Evolutionary conservation across 2,113 vertebrate genomes (phyloP), one percentile per base, ranked within the genome.

Genomic region (Hippocampus guttulatus): DNA sequence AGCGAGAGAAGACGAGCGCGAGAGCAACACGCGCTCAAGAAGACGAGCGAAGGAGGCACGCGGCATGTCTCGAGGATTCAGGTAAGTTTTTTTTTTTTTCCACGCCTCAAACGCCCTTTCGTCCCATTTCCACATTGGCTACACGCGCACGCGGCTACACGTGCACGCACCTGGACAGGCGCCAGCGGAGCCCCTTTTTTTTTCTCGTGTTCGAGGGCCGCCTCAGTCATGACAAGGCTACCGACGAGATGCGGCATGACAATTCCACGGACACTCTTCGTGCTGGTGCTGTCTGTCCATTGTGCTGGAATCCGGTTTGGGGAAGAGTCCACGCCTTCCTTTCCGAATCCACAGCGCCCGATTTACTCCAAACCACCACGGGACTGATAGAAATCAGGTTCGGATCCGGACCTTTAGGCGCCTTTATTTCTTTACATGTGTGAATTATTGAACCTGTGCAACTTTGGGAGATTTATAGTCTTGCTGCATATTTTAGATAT

Each of bases 51-150:
- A 87, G 76, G 74, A 87, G 82, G 76, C 82, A 86, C 73, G 78
- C 83, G 41, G 90, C 83, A 92, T 88, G 90, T 85, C 83, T 91
- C 84, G 0, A 70, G 71, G 87, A 90, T 84, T 67, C 91, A 94
- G 95, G 95, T 94, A 88, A 91, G 87, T 92, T 91, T 83, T 38
- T 38, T 33, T n/a, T 33, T 38, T 38, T 6, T 6, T 38, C 5
- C 65, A 54, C 68, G 51, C 75, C 18, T 9, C 43, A 30, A 16
- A 61, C 58, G 16, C 27, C 25, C 58, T 33, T 8, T 33, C 5
- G 58, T 33, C 58, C 18, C 58, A 61, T 61, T 61, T 61, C 58
- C 18, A 51, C 47, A 16, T 16, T 3, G 16, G 16, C 47, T 18
- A 7, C 47, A 18, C 18, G 16, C 47, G 6, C 30, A 33, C 30